Conservation (phyloP, 1,140 invertebrate genomes). For the Monomorium pharaonis region DNA sequence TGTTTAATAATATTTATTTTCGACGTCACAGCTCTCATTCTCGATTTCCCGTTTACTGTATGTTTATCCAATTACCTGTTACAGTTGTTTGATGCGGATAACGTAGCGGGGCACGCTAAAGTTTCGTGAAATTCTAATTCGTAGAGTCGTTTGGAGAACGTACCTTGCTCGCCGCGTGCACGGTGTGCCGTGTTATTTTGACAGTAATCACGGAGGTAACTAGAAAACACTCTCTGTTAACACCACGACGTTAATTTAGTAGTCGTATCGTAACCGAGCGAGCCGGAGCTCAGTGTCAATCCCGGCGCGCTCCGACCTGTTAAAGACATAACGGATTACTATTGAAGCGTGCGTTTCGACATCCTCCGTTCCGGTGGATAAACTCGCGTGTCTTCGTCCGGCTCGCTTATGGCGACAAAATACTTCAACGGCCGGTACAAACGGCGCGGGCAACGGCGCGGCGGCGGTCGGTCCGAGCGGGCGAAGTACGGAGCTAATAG, state of each 20-base stretch:
- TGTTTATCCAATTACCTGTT: not conserved
- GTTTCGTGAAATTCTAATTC: not conserved
- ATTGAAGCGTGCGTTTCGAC: slow-evolving; percentile 35
- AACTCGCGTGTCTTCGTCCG: slow-evolving; percentile 48
- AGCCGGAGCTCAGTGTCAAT: slow-evolving; percentile 24
- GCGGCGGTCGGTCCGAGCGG: not conserved
- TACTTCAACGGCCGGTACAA: slow-evolving; percentile 16
- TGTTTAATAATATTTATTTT: too few species aligned
- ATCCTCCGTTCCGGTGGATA: slow-evolving; percentile 41
- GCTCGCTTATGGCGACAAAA: slow-evolving; percentile 42
- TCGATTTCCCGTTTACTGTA: not conserved
- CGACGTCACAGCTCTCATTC: not conserved
- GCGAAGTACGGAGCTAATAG: slow-evolving; percentile 44
- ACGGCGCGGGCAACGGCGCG: not conserved
- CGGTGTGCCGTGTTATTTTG: not conserved
- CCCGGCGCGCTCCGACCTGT: slow-evolving; percentile 20
- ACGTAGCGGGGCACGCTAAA: not conserved
- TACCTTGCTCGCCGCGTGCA: not conserved
- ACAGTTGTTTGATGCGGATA: not conserved
- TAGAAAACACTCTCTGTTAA: slow-evolving; percentile 28
- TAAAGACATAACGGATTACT: slow-evolving; percentile 40
- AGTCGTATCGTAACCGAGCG: not conserved
- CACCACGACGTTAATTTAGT: slow-evolving; percentile 1
- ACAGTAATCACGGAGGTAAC: not conserved
- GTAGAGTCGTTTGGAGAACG: too few species aligned